Percentiles rank a stretch among this genome's conserved stretches.
phyloP scores from a whole-genome alignment of 2,797 vertebrate species.

The Periophthalmus magnuspinnatus region DNA sequence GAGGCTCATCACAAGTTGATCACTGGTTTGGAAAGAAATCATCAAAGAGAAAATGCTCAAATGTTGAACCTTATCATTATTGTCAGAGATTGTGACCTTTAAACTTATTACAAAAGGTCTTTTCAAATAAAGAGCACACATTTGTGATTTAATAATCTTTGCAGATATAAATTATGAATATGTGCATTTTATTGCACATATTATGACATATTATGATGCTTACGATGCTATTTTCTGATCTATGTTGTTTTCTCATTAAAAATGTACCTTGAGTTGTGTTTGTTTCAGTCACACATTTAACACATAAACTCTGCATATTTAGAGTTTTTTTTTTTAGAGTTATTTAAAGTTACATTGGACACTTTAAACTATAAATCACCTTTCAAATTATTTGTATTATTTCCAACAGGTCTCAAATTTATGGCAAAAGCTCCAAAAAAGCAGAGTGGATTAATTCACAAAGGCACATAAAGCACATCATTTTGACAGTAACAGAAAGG shows the following conservation, averaged over 20 bases:
- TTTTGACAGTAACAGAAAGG: slow-evolving; percentile 31
- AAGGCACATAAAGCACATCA: slow-evolving; percentile 15
- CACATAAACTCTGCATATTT: too few relatives aligned
- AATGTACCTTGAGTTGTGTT: too few relatives aligned
- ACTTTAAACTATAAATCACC: too few relatives aligned
- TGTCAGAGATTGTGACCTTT: neutral
- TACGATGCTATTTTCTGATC: too few relatives aligned
- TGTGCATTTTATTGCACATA: too few relatives aligned
- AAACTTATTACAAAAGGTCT: neutral
- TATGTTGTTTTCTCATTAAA: too few relatives aligned
- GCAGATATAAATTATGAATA: too few relatives aligned
- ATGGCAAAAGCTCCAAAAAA: slow-evolving; percentile 21
- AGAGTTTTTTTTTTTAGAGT: too few relatives aligned
- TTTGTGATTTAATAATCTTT: too few relatives aligned
- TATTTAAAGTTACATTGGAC: too few relatives aligned
- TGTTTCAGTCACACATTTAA: too few relatives aligned
- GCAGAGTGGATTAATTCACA: slow-evolving; percentile 40
- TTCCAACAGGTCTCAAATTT: slow-evolving; percentile 40
- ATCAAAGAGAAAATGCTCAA: neutral
- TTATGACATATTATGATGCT: too few relatives aligned
- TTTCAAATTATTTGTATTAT: neutral
- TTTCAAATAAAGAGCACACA: neutral
- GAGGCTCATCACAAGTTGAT: neutral
- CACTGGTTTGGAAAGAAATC: neutral
- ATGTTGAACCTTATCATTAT: neutral